Evolutionary conservation across 2,797 vertebrate genomes (phyloP).

Genomic region (Sebastes kiyomatsui): DNA sequence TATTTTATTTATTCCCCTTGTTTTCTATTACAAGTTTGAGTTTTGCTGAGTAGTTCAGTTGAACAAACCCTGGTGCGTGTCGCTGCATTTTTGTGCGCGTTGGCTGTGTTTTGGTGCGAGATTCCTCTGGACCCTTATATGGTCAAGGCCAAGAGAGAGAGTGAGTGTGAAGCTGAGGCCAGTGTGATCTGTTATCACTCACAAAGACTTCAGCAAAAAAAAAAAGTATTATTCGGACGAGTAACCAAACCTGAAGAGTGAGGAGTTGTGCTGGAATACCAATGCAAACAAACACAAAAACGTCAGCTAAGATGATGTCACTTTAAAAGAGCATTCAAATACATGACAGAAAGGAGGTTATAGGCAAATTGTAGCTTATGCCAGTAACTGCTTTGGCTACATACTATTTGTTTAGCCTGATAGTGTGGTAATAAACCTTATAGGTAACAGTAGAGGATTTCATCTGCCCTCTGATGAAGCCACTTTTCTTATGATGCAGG

Average conservation of each 20-base stretch:
- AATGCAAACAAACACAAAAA: constrained; percentile 35
- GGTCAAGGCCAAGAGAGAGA: constrained; percentile 75
- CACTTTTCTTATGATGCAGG: not conserved
- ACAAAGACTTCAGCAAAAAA: constrained; percentile 48
- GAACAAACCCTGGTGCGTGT: not conserved
- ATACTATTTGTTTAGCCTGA: constrained; percentile 23
- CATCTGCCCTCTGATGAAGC: not conserved
- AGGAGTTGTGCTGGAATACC: not conserved
- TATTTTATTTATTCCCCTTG: not conserved
- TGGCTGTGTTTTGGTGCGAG: constrained; percentile 74
- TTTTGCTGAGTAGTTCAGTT: not conserved
- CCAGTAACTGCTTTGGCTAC: not conserved
- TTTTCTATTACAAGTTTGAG: not conserved
- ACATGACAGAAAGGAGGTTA: not conserved
- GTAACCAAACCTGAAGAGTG: not conserved
- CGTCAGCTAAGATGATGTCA: not conserved
- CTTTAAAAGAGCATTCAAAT: not conserved
- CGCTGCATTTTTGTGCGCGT: constrained; percentile 63
- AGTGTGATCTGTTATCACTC: constrained; percentile 76
- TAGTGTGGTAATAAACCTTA: constrained; percentile 8
- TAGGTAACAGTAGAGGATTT: not conserved
- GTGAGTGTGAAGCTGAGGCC: constrained; percentile 62
- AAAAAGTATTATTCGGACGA: not conserved
- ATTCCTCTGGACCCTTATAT: constrained; percentile 85
- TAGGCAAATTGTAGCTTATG: constrained; percentile 11